Evolutionary conservation across 2,797 vertebrate genomes (phyloP).

Genomic region (Erithacus rubecula): DNA sequence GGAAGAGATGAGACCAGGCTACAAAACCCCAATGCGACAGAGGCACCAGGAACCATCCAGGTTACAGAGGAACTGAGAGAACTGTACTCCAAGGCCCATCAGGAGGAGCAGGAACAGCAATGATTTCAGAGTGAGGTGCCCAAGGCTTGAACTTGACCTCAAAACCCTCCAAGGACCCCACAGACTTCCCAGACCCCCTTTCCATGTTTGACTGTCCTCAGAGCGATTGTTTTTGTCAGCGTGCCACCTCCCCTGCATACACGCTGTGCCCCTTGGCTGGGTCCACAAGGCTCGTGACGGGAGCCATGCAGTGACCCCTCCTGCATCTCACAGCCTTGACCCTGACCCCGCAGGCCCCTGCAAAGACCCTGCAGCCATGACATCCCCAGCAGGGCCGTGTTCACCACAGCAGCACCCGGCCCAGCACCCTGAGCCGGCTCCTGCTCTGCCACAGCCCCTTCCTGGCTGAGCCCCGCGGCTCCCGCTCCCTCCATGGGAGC

Average conservation of each 20-base stretch:
- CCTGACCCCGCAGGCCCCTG: neutral
- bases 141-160: neutral
- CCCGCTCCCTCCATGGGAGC: fast-evolving
- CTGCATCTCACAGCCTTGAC: neutral
- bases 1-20: neutral
- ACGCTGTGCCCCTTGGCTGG: fast-evolving
- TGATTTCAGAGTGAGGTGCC: fast-evolving
- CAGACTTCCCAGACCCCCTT: fast-evolving
- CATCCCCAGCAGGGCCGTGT: neutral
- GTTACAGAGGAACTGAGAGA: neutral
- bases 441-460: neutral
- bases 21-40: neutral
- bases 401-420: neutral
- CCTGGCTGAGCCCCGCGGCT: fast-evolving
- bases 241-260: fast-evolving
- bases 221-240: fast-evolving
- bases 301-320: neutral
- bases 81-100: neutral
- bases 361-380: neutral
- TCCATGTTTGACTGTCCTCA: neutral
- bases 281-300: fast-evolving
- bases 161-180: fast-evolving
- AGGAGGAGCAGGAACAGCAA: neutral
- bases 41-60: neutral
- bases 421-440: neutral